Percentiles rank a stretch among this genome's conserved stretches.
phyloP scores from a whole-genome alignment of 2,797 vertebrate species.

The Acipenser transmontanus region DNA sequence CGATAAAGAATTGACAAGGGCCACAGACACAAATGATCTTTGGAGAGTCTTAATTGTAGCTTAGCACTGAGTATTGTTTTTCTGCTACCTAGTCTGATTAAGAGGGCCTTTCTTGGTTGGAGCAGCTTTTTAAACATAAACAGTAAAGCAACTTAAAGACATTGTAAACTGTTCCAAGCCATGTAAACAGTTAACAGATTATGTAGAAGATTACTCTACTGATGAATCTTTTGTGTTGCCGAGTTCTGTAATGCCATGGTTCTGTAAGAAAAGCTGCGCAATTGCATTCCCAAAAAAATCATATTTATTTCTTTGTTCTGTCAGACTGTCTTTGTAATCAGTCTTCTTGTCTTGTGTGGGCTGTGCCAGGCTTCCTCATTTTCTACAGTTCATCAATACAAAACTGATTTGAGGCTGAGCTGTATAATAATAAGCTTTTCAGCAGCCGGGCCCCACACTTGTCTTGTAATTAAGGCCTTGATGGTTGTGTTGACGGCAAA shows the following conservation, averaged over 20 bases:
- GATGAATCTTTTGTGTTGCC: constrained; percentile 1
- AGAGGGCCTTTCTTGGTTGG: no score
- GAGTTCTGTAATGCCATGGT: background rate
- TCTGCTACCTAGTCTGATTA: no score
- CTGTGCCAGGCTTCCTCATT: constrained; percentile 47
- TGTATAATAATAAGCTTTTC: constrained; percentile 79
- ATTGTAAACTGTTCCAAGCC: no score
- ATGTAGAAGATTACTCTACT: constrained; percentile 1
- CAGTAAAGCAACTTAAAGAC: no score
- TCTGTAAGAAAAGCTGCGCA: constrained; percentile 2
- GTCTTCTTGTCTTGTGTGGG: constrained; percentile 28
- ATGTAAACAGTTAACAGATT: no score
- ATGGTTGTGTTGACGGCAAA: constrained; percentile 85
- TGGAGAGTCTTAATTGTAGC: no score
- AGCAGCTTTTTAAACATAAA: no score
- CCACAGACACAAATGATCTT: no score
- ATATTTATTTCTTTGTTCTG: no score
- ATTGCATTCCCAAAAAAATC: constrained; percentile 36
- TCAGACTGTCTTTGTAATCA: constrained; percentile 17
- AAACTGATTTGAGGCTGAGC: constrained; percentile 78
- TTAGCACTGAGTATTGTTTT: no score
- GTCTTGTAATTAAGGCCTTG: constrained; percentile 93
- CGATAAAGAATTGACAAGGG: no score
- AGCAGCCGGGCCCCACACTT: constrained; percentile 71
- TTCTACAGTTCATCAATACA: constrained; percentile 63